These are phyloP conservation scores for Platycheirus rosarum DNA, from an alignment of 2,888 invertebrate genomes.

Conservation along the genomic window DNA sequence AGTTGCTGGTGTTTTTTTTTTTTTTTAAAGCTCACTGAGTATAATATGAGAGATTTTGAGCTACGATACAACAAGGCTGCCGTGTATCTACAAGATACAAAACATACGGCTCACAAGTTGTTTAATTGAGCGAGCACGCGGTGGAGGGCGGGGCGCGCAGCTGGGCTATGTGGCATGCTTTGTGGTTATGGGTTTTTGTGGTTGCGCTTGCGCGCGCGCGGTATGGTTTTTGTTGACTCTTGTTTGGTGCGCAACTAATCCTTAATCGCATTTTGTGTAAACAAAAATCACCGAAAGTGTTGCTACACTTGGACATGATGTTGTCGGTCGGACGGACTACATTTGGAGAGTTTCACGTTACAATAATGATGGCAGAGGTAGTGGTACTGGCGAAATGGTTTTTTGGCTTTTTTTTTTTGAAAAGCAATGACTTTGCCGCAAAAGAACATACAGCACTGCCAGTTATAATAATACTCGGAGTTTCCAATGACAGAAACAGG, in stretches of 20 bases:
- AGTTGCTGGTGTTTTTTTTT: no score
- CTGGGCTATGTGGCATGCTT: not conserved
- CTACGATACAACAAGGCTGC: slow-evolving; percentile 41
- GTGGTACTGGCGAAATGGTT: slow-evolving; percentile 5
- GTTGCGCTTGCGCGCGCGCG: slow-evolving; percentile 40
- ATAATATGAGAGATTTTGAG: slow-evolving; percentile 59
- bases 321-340: slow-evolving; percentile 48
- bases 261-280: slow-evolving; percentile 74
- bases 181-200: slow-evolving; percentile 27
- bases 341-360: slow-evolving; percentile 62
- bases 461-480: slow-evolving; percentile 6
- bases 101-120: slow-evolving; percentile 61
- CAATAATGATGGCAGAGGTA: slow-evolving; percentile 8
- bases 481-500: slow-evolving; percentile 19
- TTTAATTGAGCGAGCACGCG: slow-evolving; percentile 58
- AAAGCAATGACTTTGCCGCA: slow-evolving; percentile 26
- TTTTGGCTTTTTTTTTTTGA: not conserved
- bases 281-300: slow-evolving; percentile 73
- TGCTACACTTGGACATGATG: slow-evolving; percentile 71
- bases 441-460: slow-evolving; percentile 40
- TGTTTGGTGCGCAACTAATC: slow-evolving; percentile 67
- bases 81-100: slow-evolving; percentile 63
- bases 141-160: slow-evolving; percentile 13
- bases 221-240: slow-evolving; percentile 20
- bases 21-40: slow-evolving; percentile 17